A percentile compares a stretch with the other conserved stretches of the same genome.
Conservation (phyloP, 2,888 invertebrate genomes). For the Phyllotreta striolata region DNA sequence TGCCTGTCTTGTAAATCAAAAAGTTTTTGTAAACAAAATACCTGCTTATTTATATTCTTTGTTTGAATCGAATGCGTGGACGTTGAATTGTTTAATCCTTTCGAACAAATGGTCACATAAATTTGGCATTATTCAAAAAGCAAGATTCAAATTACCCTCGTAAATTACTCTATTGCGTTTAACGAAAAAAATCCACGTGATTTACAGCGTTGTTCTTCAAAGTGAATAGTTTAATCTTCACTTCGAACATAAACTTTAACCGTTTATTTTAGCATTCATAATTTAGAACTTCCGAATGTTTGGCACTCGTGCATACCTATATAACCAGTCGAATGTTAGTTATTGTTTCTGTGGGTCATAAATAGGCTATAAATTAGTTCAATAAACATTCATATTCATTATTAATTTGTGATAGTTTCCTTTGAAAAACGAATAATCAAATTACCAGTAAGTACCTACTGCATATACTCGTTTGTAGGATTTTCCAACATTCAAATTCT, state of each 20-base stretch:
- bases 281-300: conserved; percentile 14
- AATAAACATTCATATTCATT: background rate
- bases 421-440: too few relatives aligned
- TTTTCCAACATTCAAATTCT: too few relatives aligned
- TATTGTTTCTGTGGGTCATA: conserved; percentile 9
- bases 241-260: conserved; percentile 7
- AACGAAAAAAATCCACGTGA: conserved; percentile 9
- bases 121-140: conserved; percentile 8
- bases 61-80: background rate
- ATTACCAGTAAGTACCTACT: too few relatives aligned
- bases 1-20: too few relatives aligned
- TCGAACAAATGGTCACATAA: background rate
- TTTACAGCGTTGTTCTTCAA: conserved; percentile 19
- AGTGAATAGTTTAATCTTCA: conserved; percentile 14
- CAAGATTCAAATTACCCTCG: conserved; percentile 12
- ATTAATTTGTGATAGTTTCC: background rate
- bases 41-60: background rate
- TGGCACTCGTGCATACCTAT: conserved; percentile 5
- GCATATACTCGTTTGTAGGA: too few relatives aligned
- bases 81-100: conserved; percentile 4
- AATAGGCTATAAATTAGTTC: conserved; percentile 8
- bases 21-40: too few relatives aligned
- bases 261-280: conserved; percentile 19
- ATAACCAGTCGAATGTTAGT: background rate
- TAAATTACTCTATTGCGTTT: conserved; percentile 15